Base-by-base conservation (phyloP, 2,888 invertebrate genomes). In the Lathronympha strigana region DNA sequence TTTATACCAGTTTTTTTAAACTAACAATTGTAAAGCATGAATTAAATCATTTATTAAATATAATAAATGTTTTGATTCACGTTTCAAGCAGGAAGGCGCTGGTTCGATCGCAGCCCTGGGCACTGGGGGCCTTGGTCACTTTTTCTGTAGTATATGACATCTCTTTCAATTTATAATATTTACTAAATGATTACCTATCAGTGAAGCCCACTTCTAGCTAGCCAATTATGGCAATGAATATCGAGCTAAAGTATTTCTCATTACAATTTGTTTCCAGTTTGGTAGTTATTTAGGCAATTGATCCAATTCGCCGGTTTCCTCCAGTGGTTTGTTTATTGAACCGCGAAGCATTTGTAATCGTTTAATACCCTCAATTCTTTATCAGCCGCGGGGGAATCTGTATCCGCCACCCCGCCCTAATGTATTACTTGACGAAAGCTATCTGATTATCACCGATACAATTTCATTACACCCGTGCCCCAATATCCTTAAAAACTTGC, bases 291-390 rank as follows among this genome's bases (percentile, higher is more conserved):
- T 78, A 83, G 85, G 84, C 84, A 88, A 89, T 90, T 88, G 81
- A 80, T 83, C 80, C 83, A 86, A 89, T 86, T 81, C 82, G 83
- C 71, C 76, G 78, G 78, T 76, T 81, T 83, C 76, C 79, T 80
- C 80, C 81, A 79, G 80, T 83, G 82, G 86, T 82, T 84, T 88
- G 90, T 89, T 86, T 90, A 90, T 90, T 89, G 90, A 88, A 90
- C 90, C 89, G 89, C 89, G 84, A 90, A 89, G 90, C 91, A 91
- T 91, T 92, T 91, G 92, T 91, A 90, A 92, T 90, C 92, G 91
- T 91, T 92, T 92, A 92, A 92, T 92, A 92, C 92, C 90, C 90
- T 84, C 90, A 89, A 88, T 92, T 92, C 92, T 92, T 92, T 92
- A 92, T 92, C 92, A 90, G 87, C 76, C 75, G 76, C 72, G 80